phyloP scores from a whole-genome alignment of 2,113 vertebrate species.

The Phaethornis superciliosus region DNA sequence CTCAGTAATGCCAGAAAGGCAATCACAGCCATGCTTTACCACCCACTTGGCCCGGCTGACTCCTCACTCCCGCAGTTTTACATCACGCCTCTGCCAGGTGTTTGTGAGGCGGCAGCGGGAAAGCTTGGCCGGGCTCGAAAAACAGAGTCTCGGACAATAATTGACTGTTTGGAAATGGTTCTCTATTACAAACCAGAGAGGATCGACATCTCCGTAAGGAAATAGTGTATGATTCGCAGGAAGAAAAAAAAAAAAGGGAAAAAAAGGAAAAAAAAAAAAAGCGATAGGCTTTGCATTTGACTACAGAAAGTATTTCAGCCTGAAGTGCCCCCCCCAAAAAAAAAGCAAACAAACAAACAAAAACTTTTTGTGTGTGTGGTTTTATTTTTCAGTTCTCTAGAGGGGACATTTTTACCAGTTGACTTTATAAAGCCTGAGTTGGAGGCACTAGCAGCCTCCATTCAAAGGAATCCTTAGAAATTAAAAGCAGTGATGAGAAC shows the following conservation, averaged over 20 bases:
- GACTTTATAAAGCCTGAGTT: not conserved
- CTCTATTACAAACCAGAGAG: not conserved
- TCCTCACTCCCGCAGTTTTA: not conserved
- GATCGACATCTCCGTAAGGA: not conserved
- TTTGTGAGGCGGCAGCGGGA: not conserved
- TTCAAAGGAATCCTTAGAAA: not conserved
- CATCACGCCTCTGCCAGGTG: not conserved
- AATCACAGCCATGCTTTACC: not conserved
- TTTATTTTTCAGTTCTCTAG: not conserved
- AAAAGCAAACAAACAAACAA: not conserved
- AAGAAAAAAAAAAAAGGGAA: too few species aligned
- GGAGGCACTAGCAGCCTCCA: not conserved
- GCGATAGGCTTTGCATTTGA: not conserved
- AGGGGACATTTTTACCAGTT: not conserved
- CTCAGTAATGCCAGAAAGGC: not conserved
- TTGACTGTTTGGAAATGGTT: not conserved
- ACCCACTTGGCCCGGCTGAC: not conserved
- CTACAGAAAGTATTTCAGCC: not conserved
- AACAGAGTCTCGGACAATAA: conserved; percentile 2
- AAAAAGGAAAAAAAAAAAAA: not conserved
- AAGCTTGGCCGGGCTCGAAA: not conserved
- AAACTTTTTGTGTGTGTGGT: too few species aligned
- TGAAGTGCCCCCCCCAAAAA: not conserved
- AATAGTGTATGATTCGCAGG: not conserved
- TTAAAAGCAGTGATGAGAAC: not conserved